These are phyloP conservation scores for Ennomos fuscantarius DNA, from an alignment of 2,888 invertebrate species.

Conservation along the genomic window DNA sequence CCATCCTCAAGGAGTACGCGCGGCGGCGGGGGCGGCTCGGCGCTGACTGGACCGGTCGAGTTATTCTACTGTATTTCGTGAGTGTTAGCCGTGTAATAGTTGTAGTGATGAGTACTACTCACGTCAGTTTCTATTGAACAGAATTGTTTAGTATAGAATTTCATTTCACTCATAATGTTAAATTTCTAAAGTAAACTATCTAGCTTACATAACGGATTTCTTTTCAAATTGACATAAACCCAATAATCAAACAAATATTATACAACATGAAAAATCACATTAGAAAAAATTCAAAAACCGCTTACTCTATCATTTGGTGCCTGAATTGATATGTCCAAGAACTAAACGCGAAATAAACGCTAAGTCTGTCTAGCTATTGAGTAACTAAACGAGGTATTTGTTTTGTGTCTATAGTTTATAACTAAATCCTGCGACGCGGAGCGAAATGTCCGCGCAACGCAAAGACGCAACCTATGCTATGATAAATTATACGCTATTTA, in stretches of 20 bases:
- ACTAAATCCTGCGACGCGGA: constrained; percentile 72
- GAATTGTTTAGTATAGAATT: too few species aligned
- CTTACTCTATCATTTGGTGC: constrained; percentile 83
- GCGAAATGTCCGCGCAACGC: constrained; percentile 64
- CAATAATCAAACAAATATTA: constrained; percentile 45
- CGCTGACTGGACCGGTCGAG: too few species aligned
- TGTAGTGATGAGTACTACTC: too few species aligned
- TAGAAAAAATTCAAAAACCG: constrained; percentile 68
- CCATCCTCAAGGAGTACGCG: too few species aligned
- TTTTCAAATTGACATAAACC: constrained; percentile 47
- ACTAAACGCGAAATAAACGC: constrained; percentile 79
- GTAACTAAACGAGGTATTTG: constrained; percentile 83
- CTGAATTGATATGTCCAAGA: constrained; percentile 83
- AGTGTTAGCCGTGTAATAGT: too few species aligned
- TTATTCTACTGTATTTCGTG: too few species aligned
- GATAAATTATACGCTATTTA: constrained; percentile 79
- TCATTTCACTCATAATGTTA: too few species aligned
- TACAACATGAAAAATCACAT: constrained; percentile 62
- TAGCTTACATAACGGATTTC: constrained; percentile 10
- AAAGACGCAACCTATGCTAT: constrained; percentile 73
- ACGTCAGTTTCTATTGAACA: too few species aligned
- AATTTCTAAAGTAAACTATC: neutral
- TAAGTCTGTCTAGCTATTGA: constrained; percentile 78
- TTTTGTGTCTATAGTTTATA: constrained; percentile 77
- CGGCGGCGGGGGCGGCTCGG: too few species aligned